Percentiles rank a stretch among this genome's conserved stretches.
These are phyloP conservation scores for Drosophila picticornis DNA, from an alignment of 2,888 invertebrate species.

Conservation along the genomic window DNA sequence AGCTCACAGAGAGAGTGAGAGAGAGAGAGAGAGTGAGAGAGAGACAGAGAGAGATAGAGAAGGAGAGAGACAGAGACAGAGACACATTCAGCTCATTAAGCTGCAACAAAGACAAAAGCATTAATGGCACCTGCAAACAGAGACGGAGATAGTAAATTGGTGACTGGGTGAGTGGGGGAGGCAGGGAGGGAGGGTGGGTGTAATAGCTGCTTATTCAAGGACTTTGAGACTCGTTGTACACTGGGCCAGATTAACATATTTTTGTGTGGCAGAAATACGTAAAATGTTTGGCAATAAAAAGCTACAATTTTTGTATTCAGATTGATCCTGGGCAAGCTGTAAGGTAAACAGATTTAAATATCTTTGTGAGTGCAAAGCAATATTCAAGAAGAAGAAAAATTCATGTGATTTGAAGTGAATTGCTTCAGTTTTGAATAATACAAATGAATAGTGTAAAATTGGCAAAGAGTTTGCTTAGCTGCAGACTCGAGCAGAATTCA, in stretches of 20 bases:
- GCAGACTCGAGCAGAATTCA: not conserved
- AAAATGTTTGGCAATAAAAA: not conserved
- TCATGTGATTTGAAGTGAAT: not conserved
- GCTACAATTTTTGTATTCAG: not conserved
- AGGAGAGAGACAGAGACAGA: not conserved
- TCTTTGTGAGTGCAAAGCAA: not conserved
- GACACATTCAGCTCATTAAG: conserved; percentile 34
- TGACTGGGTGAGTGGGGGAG: not conserved
- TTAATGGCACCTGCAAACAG: conserved; percentile 7
- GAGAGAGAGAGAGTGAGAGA: not conserved
- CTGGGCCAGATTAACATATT: not conserved
- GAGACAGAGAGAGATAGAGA: not conserved
- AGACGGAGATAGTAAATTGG: not conserved
- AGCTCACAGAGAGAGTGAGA: conserved; percentile 2
- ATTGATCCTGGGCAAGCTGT: not conserved
- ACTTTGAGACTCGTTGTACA: not conserved
- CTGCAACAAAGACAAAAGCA: conserved; percentile 32
- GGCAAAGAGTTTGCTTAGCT: not conserved
- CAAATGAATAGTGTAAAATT: not conserved
- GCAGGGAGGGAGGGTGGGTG: not conserved
- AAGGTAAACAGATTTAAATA: not conserved
- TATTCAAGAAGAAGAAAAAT: too few relatives aligned
- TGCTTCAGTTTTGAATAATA: not conserved
- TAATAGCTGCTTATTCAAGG: not conserved
- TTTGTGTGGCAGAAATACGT: not conserved